Conservation (phyloP, 2,113 vertebrate genomes). For the Sinocyclocheilus maitianheensis region DNA sequence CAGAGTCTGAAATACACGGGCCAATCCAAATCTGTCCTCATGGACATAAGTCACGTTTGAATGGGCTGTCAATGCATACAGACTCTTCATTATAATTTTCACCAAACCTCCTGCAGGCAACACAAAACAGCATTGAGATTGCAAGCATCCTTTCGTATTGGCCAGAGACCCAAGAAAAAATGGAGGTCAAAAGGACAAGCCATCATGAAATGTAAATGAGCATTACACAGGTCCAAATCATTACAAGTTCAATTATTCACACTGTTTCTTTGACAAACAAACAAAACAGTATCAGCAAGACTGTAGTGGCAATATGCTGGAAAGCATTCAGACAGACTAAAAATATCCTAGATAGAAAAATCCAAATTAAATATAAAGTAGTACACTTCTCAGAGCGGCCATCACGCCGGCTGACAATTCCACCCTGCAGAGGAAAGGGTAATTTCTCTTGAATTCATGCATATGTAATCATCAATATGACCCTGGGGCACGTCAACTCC, state of each 20-base stretch:
- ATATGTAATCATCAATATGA: slow-evolving; percentile 50
- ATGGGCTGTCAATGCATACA: slow-evolving; percentile 28
- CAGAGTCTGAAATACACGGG: too few species aligned
- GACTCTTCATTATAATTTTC: slow-evolving; percentile 22
- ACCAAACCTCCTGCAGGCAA: slow-evolving; percentile 20
- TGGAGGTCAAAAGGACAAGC: slow-evolving; percentile 25
- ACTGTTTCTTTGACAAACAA: slow-evolving; percentile 15
- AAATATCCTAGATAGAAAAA: slow-evolving; percentile 45
- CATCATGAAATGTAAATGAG: slow-evolving; percentile 28
- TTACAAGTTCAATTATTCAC: slow-evolving; percentile 33
- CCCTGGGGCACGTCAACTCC: slow-evolving; percentile 36
- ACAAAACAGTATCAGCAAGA: slow-evolving; percentile 8
- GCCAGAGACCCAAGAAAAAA: not conserved
- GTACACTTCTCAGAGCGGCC: slow-evolving; percentile 16
- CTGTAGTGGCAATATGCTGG: not conserved
- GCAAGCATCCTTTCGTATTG: not conserved
- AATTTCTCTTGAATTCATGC: slow-evolving; percentile 55
- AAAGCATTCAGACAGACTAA: slow-evolving; percentile 17
- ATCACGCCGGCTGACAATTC: slow-evolving; percentile 40
- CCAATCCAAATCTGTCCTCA: not conserved
- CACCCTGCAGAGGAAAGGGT: slow-evolving; percentile 42
- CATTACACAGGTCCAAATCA: slow-evolving; percentile 3
- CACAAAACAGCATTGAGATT: slow-evolving; percentile 11
- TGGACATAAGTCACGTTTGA: slow-evolving; percentile 6
- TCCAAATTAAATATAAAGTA: slow-evolving; percentile 46